Conservation (phyloP, 2,113 vertebrate species). For the Seriola aureovittata region DNA sequence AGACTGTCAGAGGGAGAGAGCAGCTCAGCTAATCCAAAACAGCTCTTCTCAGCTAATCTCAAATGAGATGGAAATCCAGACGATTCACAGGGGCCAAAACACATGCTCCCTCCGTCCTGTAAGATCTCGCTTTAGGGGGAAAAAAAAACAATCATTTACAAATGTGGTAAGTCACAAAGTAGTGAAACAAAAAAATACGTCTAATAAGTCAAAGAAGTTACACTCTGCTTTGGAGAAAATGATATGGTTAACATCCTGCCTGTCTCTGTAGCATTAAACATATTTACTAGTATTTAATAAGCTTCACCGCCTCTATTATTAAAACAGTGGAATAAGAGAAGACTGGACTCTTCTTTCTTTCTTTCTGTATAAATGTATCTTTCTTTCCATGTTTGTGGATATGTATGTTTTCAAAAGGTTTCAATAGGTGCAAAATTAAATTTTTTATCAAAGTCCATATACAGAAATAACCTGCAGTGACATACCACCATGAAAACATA, state of each 20-base stretch:
- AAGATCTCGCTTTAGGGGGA: conserved; percentile 50
- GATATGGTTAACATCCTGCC: conserved; percentile 6
- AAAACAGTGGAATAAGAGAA: neutral
- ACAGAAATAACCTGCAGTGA: no score
- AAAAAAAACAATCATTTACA: conserved; percentile 52
- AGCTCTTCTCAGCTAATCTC: conserved; percentile 81
- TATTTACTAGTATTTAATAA: neutral
- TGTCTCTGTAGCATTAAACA: neutral
- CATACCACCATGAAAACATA: no score
- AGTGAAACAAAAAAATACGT: conserved; percentile 16
- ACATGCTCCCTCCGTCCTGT: conserved; percentile 54
- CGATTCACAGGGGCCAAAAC: conserved; percentile 70
- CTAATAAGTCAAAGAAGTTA: conserved; percentile 42
- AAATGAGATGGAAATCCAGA: conserved; percentile 84
- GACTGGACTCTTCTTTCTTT: no score
- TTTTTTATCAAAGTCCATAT: no score
- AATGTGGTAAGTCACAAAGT: conserved; percentile 56
- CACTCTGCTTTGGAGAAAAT: conserved; percentile 26
- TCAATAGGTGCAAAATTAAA: no score
- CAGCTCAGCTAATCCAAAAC: conserved; percentile 78
- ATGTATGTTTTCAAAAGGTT: no score
- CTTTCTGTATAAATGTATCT: no score
- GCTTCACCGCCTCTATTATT: neutral
- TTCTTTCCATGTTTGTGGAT: no score
- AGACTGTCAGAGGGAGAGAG: conserved; percentile 74